phyloP scores from a whole-genome alignment of 2,113 vertebrate genomes.

The Nothobranchius furzeri region DNA sequence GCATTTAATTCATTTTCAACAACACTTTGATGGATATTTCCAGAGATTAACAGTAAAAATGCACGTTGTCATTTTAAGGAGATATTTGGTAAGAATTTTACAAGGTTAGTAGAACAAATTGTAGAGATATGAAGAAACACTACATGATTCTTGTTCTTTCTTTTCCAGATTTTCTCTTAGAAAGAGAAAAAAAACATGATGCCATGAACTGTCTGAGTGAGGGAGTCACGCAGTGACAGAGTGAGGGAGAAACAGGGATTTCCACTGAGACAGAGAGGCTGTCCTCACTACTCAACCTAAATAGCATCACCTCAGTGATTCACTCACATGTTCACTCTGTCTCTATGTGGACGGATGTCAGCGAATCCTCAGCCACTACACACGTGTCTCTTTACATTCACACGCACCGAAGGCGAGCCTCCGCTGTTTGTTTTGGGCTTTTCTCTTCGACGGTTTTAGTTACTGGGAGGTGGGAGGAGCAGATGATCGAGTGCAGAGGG shows the following conservation, averaged over 20 bases:
- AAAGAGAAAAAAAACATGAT: constrained; percentile 6
- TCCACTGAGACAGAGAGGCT: constrained; percentile 52
- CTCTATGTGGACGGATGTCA: constrained; percentile 28
- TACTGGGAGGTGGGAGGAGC: constrained; percentile 20
- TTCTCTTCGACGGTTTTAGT: constrained; percentile 20
- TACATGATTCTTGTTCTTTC: no score
- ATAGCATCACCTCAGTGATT: constrained; percentile 57
- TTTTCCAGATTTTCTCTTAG: neutral
- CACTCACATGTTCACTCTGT: constrained; percentile 38
- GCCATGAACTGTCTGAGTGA: constrained; percentile 15
- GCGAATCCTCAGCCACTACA: constrained; percentile 16
- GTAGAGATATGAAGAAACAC: no score
- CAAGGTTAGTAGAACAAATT: no score
- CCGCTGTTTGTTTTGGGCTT: constrained; percentile 38
- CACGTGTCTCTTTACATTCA: constrained; percentile 28
- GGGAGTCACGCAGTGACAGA: constrained; percentile 14
- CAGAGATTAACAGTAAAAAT: no score
- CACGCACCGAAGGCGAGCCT: constrained; percentile 31
- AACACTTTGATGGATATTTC: no score
- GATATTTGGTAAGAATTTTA: no score
- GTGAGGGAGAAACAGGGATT: constrained; percentile 36
- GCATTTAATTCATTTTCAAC: no score
- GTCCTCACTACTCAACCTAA: constrained; percentile 54
- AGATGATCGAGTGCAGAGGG: constrained; percentile 42
- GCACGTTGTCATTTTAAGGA: no score